phyloP scores from a whole-genome alignment of 1,140 invertebrate genomes.

The Drosophila gunungcola region DNA sequence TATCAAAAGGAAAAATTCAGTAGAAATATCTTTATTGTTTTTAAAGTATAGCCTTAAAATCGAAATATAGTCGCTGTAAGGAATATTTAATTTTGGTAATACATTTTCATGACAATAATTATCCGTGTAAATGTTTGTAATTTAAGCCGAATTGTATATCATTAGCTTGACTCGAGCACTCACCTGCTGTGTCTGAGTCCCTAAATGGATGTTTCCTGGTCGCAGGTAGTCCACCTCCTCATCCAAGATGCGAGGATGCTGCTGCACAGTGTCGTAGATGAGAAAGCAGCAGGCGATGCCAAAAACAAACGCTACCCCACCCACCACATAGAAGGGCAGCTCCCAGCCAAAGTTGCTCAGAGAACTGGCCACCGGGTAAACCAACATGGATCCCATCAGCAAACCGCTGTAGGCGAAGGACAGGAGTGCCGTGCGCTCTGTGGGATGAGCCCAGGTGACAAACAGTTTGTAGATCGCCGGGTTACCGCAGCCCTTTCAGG shows the following conservation, averaged over 20 bases:
- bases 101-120: too few species aligned
- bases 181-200: constrained; percentile 21
- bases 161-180: neutral
- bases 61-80: too few species aligned
- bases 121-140: too few species aligned
- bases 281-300: constrained; percentile 63
- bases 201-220: constrained; percentile 5
- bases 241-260: constrained; percentile 66
- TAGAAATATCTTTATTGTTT: too few species aligned
- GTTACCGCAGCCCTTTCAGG: constrained; percentile 64
- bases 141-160: too few species aligned
- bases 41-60: too few species aligned
- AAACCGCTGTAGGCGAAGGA: constrained; percentile 74
- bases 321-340: constrained; percentile 69
- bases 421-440: constrained; percentile 69
- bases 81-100: too few species aligned
- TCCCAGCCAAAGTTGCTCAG: constrained; percentile 66
- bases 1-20: too few species aligned
- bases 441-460: constrained; percentile 76
- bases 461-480: constrained; percentile 75
- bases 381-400: constrained; percentile 59
- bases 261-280: constrained; percentile 63
- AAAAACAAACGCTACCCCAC: constrained; percentile 42
- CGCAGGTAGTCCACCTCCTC: constrained; percentile 59
- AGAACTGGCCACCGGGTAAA: constrained; percentile 68